A percentile compares a stretch with the other conserved stretches of the same genome.
These are phyloP conservation scores for Neopelma chrysocephalum DNA, from an alignment of 2,797 vertebrate genomes.

Conservation along the genomic window DNA sequence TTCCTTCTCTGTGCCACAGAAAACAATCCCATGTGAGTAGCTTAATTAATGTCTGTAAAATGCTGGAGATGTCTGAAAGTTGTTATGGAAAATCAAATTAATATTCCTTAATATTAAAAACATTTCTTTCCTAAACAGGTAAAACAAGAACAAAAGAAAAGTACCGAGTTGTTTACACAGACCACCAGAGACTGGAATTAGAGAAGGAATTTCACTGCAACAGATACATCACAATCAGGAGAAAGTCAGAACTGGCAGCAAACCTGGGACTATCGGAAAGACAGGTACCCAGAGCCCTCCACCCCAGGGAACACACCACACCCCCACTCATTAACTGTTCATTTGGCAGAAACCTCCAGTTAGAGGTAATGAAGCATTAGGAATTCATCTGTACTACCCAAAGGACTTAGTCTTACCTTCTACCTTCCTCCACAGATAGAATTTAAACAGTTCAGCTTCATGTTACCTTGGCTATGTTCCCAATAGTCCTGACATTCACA, in stretches of 20 bases:
- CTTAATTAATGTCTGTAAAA: neutral
- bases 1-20: neutral
- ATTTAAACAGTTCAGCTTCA: neutral
- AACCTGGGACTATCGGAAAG: slow-evolving; percentile 93
- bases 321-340: neutral
- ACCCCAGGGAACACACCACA: neutral
- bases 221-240: slow-evolving; percentile 93
- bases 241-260: slow-evolving; percentile 92
- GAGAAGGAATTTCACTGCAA: slow-evolving; percentile 98
- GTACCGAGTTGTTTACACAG: slow-evolving; percentile 94
- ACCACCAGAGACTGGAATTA: slow-evolving; percentile 94
- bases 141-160: slow-evolving; percentile 99
- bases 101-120: slow-evolving; percentile 11
- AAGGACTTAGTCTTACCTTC: neutral
- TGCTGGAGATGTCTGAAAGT: neutral
- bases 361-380: neutral
- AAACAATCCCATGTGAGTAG: neutral
- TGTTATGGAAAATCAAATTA: neutral
- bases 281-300: slow-evolving; percentile 83
- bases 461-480: neutral
- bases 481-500: neutral
- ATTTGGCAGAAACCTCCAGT: neutral
- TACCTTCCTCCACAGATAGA: neutral
- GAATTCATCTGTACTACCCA: neutral
- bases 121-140: slow-evolving; percentile 75